Evolutionary conservation across 2,797 vertebrate genomes (phyloP), one percentile per base, ranked within the genome.

Genomic region (Hephaestus fuliginosus): DNA sequence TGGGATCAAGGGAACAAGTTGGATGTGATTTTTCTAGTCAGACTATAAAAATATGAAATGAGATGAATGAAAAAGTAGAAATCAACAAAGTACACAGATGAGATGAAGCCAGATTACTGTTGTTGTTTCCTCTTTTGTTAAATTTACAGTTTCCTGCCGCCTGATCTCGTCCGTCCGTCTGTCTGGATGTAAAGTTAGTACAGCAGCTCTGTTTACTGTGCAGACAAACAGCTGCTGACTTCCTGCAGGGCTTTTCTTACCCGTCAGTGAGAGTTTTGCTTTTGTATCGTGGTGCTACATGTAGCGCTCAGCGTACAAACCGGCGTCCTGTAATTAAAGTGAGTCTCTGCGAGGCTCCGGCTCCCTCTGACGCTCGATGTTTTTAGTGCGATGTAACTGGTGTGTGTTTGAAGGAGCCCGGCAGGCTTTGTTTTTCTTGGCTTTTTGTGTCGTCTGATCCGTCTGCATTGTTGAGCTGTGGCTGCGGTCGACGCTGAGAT

Each of bases 271-370:
- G 60, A 61, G 66, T 60, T 75, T 43, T 41, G 76, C 69, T 68
- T 64, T 80, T 55, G 70, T 68, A 36, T 70, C 48, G 80, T 46
- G 1, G 76, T 82, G 82, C 28, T 71, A 51, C 67, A 77, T 74
- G 70, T 72, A 14, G 76, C 53, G 25, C 61, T 61, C 63, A 4
- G 76, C 15, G 60, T 15, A 41, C 69, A 61, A 68, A 71, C n/a
- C 52, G n/a, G 75, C 63, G 25, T 78, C 57, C 76, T 77, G 74
- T 86, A 79, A 86, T 88, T 86, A 81, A 83, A 71, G 56, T 8
- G 64, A 10, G 71, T 53, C 63, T 72, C 22, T 22, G 64, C 3
- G 20, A 61, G 51, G 79, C 76, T 66, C 56, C 69, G 51, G 79
- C 76, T 66, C 56, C 69, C 63, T 57, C 12, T 64, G 83, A 65